These are phyloP conservation scores for Smittia aterrima DNA, from an alignment of 2,888 invertebrate genomes.

Conservation along the genomic window DNA sequence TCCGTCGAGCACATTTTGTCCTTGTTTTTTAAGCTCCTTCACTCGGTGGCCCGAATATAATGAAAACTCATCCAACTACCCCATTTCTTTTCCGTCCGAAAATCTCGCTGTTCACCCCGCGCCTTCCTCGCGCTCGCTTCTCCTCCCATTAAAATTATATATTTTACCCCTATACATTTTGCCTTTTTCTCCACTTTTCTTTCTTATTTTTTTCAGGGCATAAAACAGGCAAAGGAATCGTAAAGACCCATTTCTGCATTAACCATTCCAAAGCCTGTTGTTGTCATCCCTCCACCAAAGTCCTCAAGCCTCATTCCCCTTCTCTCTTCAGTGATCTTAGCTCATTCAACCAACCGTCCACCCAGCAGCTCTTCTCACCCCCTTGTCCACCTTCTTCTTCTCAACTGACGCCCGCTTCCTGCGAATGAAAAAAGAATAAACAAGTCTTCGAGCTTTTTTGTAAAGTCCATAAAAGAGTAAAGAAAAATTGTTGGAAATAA, in stretches of 20 bases:
- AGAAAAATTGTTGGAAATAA: constrained; percentile 14
- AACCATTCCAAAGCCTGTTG: constrained; percentile 20
- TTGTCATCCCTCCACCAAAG: not conserved
- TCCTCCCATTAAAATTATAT: constrained; percentile 1
- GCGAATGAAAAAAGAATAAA: constrained; percentile 38
- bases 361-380: not conserved
- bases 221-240: not conserved
- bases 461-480: constrained; percentile 39
- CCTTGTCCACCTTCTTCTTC: not conserved
- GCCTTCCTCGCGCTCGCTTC: not conserved
- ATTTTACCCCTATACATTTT: constrained; percentile 6
- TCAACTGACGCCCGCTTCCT: not conserved
- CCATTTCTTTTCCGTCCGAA: not conserved
- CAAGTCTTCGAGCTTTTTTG: constrained; percentile 33
- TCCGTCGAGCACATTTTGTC: not conserved
- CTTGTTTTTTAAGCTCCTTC: not conserved
- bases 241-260: constrained; percentile 23
- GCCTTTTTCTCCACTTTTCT: not conserved
- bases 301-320: not conserved
- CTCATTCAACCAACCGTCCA: constrained; percentile 20
- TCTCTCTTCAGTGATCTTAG: not conserved
- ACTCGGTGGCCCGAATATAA: not conserved
- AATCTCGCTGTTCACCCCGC: too few species aligned
- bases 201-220: not conserved
- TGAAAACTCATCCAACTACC: constrained; percentile 11